Evolutionary conservation across 2,797 vertebrate species (phyloP).

Genomic region (Micrastur ruficollis): DNA sequence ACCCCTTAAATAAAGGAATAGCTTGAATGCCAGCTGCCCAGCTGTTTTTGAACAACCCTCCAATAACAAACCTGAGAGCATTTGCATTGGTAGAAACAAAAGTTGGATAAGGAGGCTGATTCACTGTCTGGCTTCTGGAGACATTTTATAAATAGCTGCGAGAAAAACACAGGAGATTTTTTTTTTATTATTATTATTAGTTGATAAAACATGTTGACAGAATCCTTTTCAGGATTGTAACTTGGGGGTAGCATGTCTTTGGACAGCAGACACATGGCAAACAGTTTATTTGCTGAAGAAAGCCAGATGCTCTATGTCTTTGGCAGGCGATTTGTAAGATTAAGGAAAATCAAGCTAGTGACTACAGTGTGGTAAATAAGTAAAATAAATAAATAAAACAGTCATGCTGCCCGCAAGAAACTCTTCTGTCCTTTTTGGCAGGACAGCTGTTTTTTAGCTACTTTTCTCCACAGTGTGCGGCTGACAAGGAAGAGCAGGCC

Average conservation of each 20-base stretch:
- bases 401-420: background rate
- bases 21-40: constrained; percentile 62
- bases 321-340: constrained; percentile 57
- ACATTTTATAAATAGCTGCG: constrained; percentile 71
- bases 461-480: background rate
- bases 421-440: background rate
- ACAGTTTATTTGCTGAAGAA: constrained; percentile 63
- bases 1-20: constrained; percentile 51
- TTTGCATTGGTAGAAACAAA: constrained; percentile 63
- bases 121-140: constrained; percentile 62
- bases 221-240: constrained; percentile 63
- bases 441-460: constrained; percentile 21
- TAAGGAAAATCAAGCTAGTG: constrained; percentile 18
- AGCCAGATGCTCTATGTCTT: constrained; percentile 38
- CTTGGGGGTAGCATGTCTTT: constrained; percentile 51
- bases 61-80: constrained; percentile 13
- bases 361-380: constrained; percentile 48
- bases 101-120: constrained; percentile 67
- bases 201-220: constrained; percentile 66
- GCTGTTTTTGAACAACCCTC: constrained; percentile 52
- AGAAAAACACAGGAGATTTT: constrained; percentile 49
- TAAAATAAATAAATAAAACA: constrained; percentile 46
- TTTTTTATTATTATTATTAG: constrained; percentile 42
- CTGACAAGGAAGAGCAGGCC: constrained; percentile 42
- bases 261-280: constrained; percentile 42